phyloP scores from a whole-genome alignment of 1,140 invertebrate genomes.

The Bombyx mori region DNA sequence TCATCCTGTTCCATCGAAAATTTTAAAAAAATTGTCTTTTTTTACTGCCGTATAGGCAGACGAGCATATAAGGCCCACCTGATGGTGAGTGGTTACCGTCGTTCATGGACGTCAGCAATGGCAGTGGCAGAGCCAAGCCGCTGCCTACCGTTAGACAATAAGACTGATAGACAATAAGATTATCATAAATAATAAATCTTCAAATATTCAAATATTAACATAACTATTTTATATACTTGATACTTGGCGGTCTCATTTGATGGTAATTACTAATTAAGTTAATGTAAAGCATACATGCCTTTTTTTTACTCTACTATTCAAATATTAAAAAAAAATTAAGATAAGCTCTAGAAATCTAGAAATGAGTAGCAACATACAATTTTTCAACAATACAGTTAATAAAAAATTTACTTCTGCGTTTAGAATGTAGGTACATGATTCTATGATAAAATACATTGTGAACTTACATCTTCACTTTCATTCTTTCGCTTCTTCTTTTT shows the following conservation, averaged over 20 bases:
- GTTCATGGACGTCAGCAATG: no score
- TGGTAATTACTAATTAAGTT: not conserved
- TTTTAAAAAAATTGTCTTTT: not conserved
- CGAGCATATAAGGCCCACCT: not conserved
- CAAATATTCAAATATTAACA: not conserved
- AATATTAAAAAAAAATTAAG: no score
- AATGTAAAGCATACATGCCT: no score
- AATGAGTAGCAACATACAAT: not conserved
- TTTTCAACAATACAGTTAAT: not conserved
- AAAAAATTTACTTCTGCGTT: not conserved
- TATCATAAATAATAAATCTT: no score
- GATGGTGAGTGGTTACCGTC: no score
- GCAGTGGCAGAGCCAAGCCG: no score
- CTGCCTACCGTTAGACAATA: no score
- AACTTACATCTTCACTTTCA: slow-evolving; percentile 87
- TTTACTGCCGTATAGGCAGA: not conserved
- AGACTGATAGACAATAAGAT: no score
- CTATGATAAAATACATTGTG: not conserved
- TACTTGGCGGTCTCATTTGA: not conserved
- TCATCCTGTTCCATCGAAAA: slow-evolving; percentile 75
- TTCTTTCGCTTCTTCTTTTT: slow-evolving; percentile 95
- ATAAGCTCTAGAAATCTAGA: no score
- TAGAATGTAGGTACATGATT: not conserved
- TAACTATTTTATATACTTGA: not conserved
- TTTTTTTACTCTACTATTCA: no score